Evolutionary conservation across 2,888 invertebrate species (phyloP).

Genomic region (Drosophila mulleri): DNA sequence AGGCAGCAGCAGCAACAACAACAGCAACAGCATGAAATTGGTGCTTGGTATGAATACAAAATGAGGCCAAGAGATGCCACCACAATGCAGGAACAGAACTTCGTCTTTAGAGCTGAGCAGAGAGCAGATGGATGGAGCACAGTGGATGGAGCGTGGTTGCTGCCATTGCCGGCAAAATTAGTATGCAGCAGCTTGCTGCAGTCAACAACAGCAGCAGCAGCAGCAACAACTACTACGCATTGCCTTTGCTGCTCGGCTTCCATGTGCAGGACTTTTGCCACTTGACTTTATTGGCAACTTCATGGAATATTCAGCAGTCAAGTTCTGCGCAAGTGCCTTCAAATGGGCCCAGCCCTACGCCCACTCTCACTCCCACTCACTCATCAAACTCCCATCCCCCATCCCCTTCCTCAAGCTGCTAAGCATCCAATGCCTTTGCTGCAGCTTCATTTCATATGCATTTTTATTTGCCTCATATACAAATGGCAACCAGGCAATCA

Average conservation of each 20-base stretch:
- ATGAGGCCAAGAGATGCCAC: slow-evolving; percentile 77
- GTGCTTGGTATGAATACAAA: slow-evolving; percentile 84
- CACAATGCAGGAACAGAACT: slow-evolving; percentile 58
- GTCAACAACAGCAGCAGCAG: slow-evolving; percentile 47
- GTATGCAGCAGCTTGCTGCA: slow-evolving; percentile 77
- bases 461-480: slow-evolving; percentile 82
- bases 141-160: neutral
- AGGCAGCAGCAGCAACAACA: slow-evolving; percentile 47
- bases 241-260: slow-evolving; percentile 13
- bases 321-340: slow-evolving; percentile 75
- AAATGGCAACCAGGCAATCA: slow-evolving; percentile 62
- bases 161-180: slow-evolving; percentile 55
- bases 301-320: slow-evolving; percentile 80
- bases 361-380: slow-evolving; percentile 8
- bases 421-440: slow-evolving; percentile 7
- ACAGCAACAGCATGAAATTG: slow-evolving; percentile 73
- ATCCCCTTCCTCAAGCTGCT: neutral
- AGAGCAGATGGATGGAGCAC: neutral
- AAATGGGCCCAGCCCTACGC: slow-evolving; percentile 46
- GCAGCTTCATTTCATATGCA: slow-evolving; percentile 76
- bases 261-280: slow-evolving; percentile 71
- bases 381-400: slow-evolving; percentile 9
- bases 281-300: slow-evolving; percentile 83
- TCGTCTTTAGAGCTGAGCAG: neutral
- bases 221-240: slow-evolving; percentile 16